Evolutionary conservation across 1,140 invertebrate genomes (phyloP), one percentile per base, ranked within the genome.

Genomic region (Bombus fervidus): DNA sequence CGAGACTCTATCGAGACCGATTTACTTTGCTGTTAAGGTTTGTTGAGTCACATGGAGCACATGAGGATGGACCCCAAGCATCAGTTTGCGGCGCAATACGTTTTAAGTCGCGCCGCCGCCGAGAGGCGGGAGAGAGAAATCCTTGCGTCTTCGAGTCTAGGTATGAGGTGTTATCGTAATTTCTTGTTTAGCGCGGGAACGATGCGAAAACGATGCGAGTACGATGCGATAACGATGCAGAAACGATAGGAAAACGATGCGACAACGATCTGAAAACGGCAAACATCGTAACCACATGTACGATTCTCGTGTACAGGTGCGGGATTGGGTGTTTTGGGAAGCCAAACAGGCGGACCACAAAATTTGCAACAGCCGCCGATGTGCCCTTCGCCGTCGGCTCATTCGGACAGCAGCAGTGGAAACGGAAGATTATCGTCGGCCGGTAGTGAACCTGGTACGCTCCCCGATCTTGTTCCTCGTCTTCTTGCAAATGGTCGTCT

Each of bases 31-130:
- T 89, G 93, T 93, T 59, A 95, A 99, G 98, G 98, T 93, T 96
- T 99, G 41, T 96, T 99, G 78, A 98, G 97, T 86, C 98, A 99
- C 94, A 99, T 99, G 98, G 98, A 99, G 93, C 98, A 98, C 93
- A 99, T 99, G 98, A 96, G 98, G 91, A 99, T 98, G 98, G 98
- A 99, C 95, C 98, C 98, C 5, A 99, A 99, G 95, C 98, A 99
- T 96, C 98, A 99, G 94, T 99, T 99, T 93, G 98, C 98, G 57
- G 98, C 98, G 41, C 98, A 99, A 93, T 98, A 98, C 94, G 98
- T 99, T 37, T 96, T 99, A 77, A 98, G 98, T 86, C 95, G 98
- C 90, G 98, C 98, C 15, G 98, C 98, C 12, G 98, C 98, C 39
- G 98, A 98, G 92, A 96, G 98, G 91, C 96, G 98, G 86, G 98